Evolutionary conservation across 2,888 invertebrate species (phyloP).

Genomic region (Chydorus sphaericus): DNA sequence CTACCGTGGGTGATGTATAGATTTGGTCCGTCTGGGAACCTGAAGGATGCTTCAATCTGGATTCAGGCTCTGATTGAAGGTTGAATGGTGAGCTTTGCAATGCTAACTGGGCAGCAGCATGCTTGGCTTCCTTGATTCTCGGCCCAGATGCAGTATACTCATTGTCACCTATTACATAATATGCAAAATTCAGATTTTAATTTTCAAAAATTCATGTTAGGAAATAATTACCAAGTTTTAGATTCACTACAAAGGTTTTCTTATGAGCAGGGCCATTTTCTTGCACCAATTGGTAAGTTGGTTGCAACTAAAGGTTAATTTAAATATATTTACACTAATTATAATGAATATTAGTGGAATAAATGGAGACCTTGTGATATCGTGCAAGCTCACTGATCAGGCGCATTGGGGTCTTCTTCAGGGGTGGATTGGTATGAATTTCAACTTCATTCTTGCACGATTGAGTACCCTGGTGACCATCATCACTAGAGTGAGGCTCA

Average conservation of each 20-base stretch:
- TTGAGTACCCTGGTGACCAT: no score
- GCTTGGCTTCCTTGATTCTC: slow-evolving; percentile 97
- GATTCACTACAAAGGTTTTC: slow-evolving; percentile 88
- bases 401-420: slow-evolving; percentile 99
- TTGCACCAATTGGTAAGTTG: slow-evolving; percentile 88
- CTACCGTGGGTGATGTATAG: slow-evolving; percentile 83
- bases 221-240: slow-evolving; percentile 50
- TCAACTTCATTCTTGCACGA: no score
- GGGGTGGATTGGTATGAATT: no score
- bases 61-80: slow-evolving; percentile 63
- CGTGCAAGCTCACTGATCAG: slow-evolving; percentile 93
- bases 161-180: slow-evolving; percentile 40
- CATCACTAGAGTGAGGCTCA: no score
- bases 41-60: background rate
- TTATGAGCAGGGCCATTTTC: slow-evolving; percentile 97
- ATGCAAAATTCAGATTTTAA: background rate
- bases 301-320: slow-evolving; percentile 51
- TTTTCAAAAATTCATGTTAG: background rate
- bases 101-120: slow-evolving; percentile 82
- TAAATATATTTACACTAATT: background rate
- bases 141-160: slow-evolving; percentile 83
- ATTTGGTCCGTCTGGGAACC: background rate
- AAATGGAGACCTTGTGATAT: slow-evolving; percentile 66
- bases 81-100: slow-evolving; percentile 68
- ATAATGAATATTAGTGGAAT: background rate